Evolutionary conservation across 2,113 vertebrate species (phyloP).

Genomic region (Eclectus roratus): DNA sequence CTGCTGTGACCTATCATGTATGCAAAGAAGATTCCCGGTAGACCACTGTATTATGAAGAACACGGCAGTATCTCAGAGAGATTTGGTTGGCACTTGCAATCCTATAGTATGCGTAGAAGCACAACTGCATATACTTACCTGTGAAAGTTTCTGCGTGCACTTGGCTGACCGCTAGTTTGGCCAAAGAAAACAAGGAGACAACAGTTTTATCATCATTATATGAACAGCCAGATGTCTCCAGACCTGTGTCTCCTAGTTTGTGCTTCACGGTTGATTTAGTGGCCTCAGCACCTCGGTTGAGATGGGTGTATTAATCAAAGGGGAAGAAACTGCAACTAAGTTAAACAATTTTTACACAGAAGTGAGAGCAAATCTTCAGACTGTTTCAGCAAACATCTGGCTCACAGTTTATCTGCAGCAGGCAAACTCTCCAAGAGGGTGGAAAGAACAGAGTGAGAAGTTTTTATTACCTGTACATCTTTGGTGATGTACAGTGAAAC

Average conservation of each 20-base stretch:
- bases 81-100: not conserved
- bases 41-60: rapidly evolving
- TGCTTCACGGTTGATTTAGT: not conserved
- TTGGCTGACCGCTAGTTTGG: not conserved
- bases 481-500: not conserved
- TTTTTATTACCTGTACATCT: not conserved
- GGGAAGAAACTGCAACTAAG: not conserved
- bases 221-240: not conserved
- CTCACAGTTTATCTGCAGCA: not conserved
- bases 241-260: not conserved
- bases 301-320: constrained; percentile 13
- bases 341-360: not conserved
- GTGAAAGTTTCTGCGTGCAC: not conserved
- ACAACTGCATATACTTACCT: not conserved
- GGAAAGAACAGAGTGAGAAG: not conserved
- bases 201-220: constrained; percentile 2
- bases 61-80: not conserved
- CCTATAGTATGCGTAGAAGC: not conserved
- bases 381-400: not conserved
- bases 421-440: not conserved
- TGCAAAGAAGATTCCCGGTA: not conserved
- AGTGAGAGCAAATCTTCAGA: not conserved
- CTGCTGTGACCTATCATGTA: not conserved
- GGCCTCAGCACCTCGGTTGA: not conserved
- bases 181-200: not conserved